Base-by-base conservation (phyloP, 1,140 invertebrate genomes). In the Drosophila pectinifera region DNA sequence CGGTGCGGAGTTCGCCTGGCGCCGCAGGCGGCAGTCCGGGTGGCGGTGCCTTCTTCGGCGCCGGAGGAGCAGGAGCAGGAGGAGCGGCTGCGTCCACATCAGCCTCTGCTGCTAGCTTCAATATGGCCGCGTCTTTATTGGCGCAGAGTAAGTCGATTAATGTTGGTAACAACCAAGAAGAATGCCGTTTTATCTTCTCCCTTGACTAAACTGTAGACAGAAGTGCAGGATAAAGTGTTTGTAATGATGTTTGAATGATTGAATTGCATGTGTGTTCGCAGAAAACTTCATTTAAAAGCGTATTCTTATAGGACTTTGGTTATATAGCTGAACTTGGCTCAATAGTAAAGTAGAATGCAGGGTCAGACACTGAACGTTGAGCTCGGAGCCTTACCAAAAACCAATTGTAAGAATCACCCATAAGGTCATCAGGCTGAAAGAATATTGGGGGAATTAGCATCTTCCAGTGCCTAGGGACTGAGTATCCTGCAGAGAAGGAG, bases 71-170 rank as follows among this genome's bases (percentile, higher is more conserved):
- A 24, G 42, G 41, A 5, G 41, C 11, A 20, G 43, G 48, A 36
- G 49, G 46, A 39, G 31, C 72, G 18, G 61, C 68, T 31, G 28
- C 28, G 26, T 55, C 74, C 14, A 78, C 82, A 26, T 76, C 78
- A 46, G 76, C 76, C 63, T 79, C 83, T 69, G 68, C 84, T 62
- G 67, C 90, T 48, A 91, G 83, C 79, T 89, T 91, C 46, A 91
- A 90, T 91, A 92, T 92, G 90, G 90, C 95, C 85, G 95, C 95
- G 78, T 95, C 95, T 83, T 94, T 96, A 92, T 94, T 96, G 91
- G 95, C 96, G 91, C 95, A 96, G 93, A 95, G 95, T 96, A 95
- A 96, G 95, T 95, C 82, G 67, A 81, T 73, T 92, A 92, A 91
- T 91, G 90, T 92, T 92, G 89, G 91, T 92, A 92, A 90, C 88